Base-by-base conservation (phyloP, 2,888 invertebrate species). In the Xylota segnis region DNA sequence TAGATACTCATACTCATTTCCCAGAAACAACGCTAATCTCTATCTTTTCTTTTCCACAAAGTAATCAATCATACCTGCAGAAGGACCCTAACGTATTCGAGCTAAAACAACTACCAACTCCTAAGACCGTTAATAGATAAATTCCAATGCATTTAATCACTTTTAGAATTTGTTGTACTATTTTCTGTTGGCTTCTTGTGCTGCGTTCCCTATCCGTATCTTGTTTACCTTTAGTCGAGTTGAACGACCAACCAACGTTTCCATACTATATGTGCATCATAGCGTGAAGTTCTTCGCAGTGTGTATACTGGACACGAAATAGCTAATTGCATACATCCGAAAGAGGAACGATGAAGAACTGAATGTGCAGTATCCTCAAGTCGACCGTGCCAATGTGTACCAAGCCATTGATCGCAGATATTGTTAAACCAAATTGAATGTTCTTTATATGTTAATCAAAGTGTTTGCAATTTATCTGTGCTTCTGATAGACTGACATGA, bases 171-270 rank as follows among this genome's bases (percentile, higher is more conserved):
- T 37, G n/a, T 34, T 34, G 18, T 5, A 32, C 9, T 18, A 23
- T 50, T 14, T 50, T 14, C 45, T 59, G n/a, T n/a, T 23, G 40
- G 45, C 12, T 4, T 9, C 9, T 14, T 2, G 0, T 9, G 5
- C 0, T 56, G 32, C 32, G 14, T 32, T 18, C 34, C 47, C 27
- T 27, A 6, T 14, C 47, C 47, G 6, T 10, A 23, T 14, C 6
- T 23, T 4, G 23, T 14, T 7, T 18, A n/a, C 10, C n/a, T 7
- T 16, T 34, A 23, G 14, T 9, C 0, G 52, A 18, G 74, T 74
- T 74, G 74, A 74, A 74, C 32, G 74, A 74, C 74, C 74, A 74
- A 18, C n/a, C 40, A 50, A 29, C 72, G 37, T 40, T 61, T 50
- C 40, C 29, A 63, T 59, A 52, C 40, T 29, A 63, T 59, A 52